These are phyloP conservation scores for Entosphenus tridentatus DNA, from an alignment of 2,113 vertebrate species.

Conservation along the genomic window DNA sequence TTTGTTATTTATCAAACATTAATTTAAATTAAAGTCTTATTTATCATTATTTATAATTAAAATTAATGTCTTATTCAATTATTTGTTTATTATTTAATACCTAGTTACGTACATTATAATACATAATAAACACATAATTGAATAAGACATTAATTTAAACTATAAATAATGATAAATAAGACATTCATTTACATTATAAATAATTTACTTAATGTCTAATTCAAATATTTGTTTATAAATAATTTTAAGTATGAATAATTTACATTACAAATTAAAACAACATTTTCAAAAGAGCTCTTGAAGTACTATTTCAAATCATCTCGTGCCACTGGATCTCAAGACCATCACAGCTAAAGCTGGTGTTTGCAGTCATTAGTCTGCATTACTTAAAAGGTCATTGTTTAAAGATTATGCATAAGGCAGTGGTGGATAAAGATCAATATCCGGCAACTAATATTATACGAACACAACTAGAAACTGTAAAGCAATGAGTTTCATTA, in stretches of 20 bases:
- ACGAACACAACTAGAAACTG: no score
- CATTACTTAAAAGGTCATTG: no score
- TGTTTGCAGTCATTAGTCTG: no score
- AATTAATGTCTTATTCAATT: neutral
- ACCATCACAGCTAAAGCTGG: no score
- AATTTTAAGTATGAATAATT: conserved; percentile 1
- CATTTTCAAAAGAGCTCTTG: no score
- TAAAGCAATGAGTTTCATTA: no score
- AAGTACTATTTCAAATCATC: no score
- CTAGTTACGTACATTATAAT: neutral
- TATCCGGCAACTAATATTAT: no score
- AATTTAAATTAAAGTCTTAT: neutral
- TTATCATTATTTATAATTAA: neutral
- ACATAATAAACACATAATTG: no score
- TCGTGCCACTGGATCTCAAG: no score
- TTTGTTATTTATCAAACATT: neutral
- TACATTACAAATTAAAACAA: neutral
- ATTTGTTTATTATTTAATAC: neutral
- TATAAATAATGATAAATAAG: neutral
- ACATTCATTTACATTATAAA: neutral
- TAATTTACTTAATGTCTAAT: neutral
- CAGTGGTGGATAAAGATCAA: no score
- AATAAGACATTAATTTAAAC: neutral
- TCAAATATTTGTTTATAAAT: neutral
- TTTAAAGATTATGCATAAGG: no score